Conservation (phyloP, 2,888 invertebrate species). For the Philereme vetulata region DNA sequence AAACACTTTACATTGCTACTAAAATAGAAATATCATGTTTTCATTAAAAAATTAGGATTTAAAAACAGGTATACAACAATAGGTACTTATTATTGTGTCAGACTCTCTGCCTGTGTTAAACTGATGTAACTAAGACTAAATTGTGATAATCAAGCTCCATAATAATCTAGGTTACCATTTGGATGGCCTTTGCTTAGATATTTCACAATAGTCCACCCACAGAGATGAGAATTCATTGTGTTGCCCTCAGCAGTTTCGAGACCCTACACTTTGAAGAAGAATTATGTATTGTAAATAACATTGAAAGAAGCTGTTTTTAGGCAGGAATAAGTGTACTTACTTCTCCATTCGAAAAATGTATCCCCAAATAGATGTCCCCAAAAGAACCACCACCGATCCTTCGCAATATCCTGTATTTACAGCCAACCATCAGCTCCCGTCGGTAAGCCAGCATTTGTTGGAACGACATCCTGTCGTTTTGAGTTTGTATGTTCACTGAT, state of each 20-base stretch:
- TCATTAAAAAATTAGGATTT: background rate
- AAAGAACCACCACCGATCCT: slow-evolving; percentile 99
- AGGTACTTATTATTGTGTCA: background rate
- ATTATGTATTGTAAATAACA: slow-evolving; percentile 5
- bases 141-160: slow-evolving; percentile 28
- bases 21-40: background rate
- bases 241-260: slow-evolving; percentile 16
- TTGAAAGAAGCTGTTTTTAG: slow-evolving; percentile 9
- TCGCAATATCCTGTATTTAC: slow-evolving; percentile 94
- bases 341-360: slow-evolving; percentile 94
- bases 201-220: slow-evolving; percentile 36
- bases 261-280: slow-evolving; percentile 8
- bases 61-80: background rate
- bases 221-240: slow-evolving; percentile 14
- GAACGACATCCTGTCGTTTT: slow-evolving; percentile 42
- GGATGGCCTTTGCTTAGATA: slow-evolving; percentile 40
- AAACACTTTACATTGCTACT: background rate
- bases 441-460: slow-evolving; percentile 43
- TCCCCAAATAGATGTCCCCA: slow-evolving; percentile 98
- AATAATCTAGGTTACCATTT: slow-evolving; percentile 45
- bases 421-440: slow-evolving; percentile 44
- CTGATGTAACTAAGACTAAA: slow-evolving; percentile 10
- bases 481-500: slow-evolving; percentile 26
- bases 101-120: background rate
- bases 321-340: slow-evolving; percentile 70